phyloP scores from a whole-genome alignment of 2,888 invertebrate species.

The Epinotia bilunana region DNA sequence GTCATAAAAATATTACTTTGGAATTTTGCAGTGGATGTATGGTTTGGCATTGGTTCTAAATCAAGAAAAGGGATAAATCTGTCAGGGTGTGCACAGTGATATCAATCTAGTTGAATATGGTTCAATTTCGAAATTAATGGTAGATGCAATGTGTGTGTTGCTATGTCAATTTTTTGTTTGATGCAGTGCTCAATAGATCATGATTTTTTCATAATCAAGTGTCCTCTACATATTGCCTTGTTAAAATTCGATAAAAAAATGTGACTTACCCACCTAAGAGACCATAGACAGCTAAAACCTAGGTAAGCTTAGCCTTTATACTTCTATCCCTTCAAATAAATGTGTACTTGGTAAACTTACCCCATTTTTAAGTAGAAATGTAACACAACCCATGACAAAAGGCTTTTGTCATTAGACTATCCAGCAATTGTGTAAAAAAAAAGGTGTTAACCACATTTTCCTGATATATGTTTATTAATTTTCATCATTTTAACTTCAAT shows the following conservation, averaged over 20 bases:
- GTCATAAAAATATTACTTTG: too few relatives aligned
- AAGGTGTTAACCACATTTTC: slow-evolving; percentile 22
- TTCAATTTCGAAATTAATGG: background rate
- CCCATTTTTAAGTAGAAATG: slow-evolving; percentile 46
- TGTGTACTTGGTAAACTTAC: slow-evolving; percentile 21
- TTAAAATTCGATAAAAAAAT: too few relatives aligned
- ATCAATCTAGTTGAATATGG: background rate
- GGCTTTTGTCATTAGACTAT: background rate
- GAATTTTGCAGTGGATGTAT: too few relatives aligned
- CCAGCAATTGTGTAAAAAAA: slow-evolving; percentile 16
- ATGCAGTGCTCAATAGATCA: background rate
- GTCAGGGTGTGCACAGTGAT: background rate
- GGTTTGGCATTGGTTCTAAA: too few relatives aligned
- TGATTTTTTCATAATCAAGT: background rate
- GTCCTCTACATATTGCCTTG: too few relatives aligned
- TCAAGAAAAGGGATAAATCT: background rate
- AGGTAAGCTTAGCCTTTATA: background rate
- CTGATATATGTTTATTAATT: background rate
- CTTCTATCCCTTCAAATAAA: background rate
- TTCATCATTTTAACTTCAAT: background rate
- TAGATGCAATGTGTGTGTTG: background rate
- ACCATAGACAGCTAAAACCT: background rate
- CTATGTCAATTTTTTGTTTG: background rate
- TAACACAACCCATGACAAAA: slow-evolving; percentile 53
- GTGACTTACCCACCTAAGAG: background rate